Evolutionary conservation across 2,797 vertebrate genomes (phyloP).

Genomic region (Fratercula arctica): DNA sequence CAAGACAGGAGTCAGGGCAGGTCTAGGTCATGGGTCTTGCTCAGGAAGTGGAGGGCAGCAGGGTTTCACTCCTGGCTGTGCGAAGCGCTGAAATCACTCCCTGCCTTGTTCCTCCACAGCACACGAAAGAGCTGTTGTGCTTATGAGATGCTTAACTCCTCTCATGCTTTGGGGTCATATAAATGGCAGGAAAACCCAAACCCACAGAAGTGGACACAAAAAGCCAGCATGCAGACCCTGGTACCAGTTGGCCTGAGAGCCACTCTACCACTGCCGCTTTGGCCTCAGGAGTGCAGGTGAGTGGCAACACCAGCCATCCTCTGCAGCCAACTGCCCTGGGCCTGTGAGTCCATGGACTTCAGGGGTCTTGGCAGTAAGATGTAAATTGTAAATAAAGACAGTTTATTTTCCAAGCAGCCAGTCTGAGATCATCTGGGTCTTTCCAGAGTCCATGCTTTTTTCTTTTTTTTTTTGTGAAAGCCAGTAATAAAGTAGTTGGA

Average conservation of each 20-base stretch:
- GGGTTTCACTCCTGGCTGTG: not conserved
- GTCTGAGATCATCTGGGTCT: not conserved
- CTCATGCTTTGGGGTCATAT: not conserved
- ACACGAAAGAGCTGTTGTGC: not conserved
- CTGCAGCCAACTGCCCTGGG: not conserved
- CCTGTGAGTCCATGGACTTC: not conserved
- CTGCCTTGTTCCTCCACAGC: not conserved
- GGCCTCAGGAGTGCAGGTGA: not conserved
- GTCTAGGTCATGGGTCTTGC: not conserved
- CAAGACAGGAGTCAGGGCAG: not conserved
- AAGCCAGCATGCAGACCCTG: not conserved
- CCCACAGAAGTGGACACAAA: not conserved
- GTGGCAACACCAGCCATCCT: rapidly evolving
- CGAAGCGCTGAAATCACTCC: not conserved
- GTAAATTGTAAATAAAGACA: not conserved
- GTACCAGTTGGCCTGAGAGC: not conserved
- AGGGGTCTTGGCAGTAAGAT: not conserved
- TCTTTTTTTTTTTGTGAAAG: not conserved
- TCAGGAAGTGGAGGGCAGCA: not conserved
- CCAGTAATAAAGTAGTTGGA: not conserved
- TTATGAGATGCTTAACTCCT: not conserved
- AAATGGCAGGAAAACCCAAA: not conserved
- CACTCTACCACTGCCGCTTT: rapidly evolving
- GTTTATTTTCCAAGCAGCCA: not conserved
- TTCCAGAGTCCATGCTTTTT: not conserved